Base-by-base conservation (phyloP, 2,113 vertebrate species). In the Ardeotis arabs region DNA sequence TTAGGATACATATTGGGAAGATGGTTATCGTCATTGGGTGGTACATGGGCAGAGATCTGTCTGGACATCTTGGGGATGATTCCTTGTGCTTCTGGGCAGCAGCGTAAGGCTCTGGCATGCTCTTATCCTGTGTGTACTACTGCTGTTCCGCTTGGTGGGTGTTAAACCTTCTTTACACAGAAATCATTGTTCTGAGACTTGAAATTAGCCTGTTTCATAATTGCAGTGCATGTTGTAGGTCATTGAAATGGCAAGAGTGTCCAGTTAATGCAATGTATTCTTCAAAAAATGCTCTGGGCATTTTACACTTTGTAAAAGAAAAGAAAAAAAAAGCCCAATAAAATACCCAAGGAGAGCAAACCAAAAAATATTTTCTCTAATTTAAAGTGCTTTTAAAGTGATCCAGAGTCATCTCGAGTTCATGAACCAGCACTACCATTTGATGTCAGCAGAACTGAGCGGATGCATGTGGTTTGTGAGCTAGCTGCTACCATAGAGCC, bases 391-490 rank as follows among this genome's bases (percentile, higher is more conserved):
- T 95, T 73, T 92, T 89, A 37, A 93, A 93, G 70, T 58, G 86
- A 82, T 95, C 84, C 22, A 13, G 87, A 93, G 94, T 87, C 89
- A 87, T 92, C 62, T 89, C 0, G 4, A 96, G 95, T 96, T 97
- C 96, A 95, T 87, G 92, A 95, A 91, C 88, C 89, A 96, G 74
- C 90, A 60, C 6, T 0, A 0, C 45, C 2, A 44, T 96, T 92
- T 96, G 95, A 96, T 96, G 96, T 96, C 96, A 97, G 96, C 92
- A 86, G 92, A 92, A 89, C 47, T 33, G 76, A 94, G 90, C 80
- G 94, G 96, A 97, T 95, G 92, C 2, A 7, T 96, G 96, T 97
- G 96, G 96, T 97, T 94, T 92, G 90, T 37, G 87, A 86, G 79
- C 83, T 66, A 6, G 77, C 90, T 93, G 88, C 92, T 94, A 95